Conservation (phyloP, 2,113 vertebrate genomes). For the Tychaedon coryphoeus region DNA sequence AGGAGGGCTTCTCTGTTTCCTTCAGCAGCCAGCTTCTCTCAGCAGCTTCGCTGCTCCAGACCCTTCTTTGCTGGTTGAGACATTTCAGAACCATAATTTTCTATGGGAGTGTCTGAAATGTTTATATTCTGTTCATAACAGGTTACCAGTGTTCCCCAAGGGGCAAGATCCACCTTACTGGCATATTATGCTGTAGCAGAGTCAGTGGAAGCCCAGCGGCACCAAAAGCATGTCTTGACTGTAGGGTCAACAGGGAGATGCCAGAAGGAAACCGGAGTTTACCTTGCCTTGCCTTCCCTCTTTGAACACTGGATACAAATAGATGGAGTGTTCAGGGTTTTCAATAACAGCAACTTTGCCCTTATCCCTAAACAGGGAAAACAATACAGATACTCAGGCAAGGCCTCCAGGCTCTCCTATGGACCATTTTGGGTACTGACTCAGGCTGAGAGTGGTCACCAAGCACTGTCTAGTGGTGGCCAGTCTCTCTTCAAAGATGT, state of each 20-base stretch:
- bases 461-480: background rate
- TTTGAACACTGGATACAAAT: background rate
- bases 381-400: background rate
- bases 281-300: background rate
- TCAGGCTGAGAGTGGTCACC: background rate
- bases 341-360: background rate
- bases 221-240: background rate
- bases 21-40: background rate
- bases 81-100: background rate
- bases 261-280: background rate
- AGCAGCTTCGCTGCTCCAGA: background rate
- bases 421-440: background rate
- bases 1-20: background rate
- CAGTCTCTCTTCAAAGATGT: background rate
- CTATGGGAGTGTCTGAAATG: background rate
- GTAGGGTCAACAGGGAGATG: background rate
- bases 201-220: background rate
- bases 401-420: background rate
- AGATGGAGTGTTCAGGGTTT: background rate
- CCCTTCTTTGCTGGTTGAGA: background rate
- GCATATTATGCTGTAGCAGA: background rate
- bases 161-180: background rate
- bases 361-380: background rate
- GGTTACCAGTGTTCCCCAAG: background rate
- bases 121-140: background rate